Conservation (phyloP, 2,797 vertebrate species). For the Sternotherus odoratus region DNA sequence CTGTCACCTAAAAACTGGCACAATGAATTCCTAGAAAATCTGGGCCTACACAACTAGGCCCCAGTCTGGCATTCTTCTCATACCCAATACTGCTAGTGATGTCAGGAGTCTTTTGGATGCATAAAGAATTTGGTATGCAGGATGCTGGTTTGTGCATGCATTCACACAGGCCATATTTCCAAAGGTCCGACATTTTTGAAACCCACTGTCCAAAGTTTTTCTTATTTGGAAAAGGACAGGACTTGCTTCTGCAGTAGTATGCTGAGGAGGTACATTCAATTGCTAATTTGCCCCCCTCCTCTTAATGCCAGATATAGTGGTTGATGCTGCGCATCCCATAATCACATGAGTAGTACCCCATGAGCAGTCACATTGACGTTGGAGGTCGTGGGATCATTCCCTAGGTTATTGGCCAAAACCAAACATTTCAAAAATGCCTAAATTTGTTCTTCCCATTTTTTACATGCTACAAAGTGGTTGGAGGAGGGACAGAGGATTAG, state of each 20-base stretch:
- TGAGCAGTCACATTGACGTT: neutral
- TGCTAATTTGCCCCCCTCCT: neutral
- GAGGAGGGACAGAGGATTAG: neutral
- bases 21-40: neutral
- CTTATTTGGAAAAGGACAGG: neutral
- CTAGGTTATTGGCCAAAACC: neutral
- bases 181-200: neutral
- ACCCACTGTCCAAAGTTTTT: neutral
- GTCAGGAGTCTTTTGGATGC: neutral
- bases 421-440: no score
- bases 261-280: neutral
- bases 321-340: neutral
- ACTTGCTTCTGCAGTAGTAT: rapidly evolving
- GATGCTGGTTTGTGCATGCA: neutral
- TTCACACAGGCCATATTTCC: neutral
- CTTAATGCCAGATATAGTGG: rapidly evolving
- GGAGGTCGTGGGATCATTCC: neutral
- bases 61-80: neutral
- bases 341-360: neutral
- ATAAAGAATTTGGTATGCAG: neutral
- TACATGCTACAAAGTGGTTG: neutral
- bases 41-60: neutral
- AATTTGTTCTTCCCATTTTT: no score
- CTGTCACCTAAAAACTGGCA: neutral
- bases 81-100: neutral